phyloP scores from a whole-genome alignment of 2,888 invertebrate species.

The Lobophora halterata region DNA sequence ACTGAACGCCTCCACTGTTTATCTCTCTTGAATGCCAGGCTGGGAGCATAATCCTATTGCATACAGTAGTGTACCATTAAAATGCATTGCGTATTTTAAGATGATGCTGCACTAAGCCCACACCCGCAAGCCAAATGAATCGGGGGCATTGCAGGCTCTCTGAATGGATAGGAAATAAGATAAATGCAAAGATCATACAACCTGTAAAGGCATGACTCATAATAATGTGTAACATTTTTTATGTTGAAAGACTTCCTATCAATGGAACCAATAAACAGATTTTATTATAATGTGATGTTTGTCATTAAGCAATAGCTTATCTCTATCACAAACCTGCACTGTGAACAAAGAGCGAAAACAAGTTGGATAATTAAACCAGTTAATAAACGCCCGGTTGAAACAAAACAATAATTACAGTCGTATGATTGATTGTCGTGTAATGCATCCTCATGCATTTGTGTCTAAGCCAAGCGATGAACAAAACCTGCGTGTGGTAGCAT shows the following conservation, averaged over 20 bases:
- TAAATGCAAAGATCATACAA: constrained; percentile 14
- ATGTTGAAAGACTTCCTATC: no score
- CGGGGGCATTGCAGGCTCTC: constrained; percentile 16
- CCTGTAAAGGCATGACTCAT: no score
- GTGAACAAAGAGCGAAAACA: no score
- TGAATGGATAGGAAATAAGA: constrained; percentile 6
- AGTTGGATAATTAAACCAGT: constrained; percentile 1
- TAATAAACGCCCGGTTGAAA: constrained; percentile 8
- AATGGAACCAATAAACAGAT: no score
- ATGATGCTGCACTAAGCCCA: constrained; percentile 28
- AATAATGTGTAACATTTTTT: no score
- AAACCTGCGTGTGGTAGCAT: constrained; percentile 26
- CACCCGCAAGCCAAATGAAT: constrained; percentile 22
- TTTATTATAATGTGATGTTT: no score
- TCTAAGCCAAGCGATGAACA: constrained; percentile 15
- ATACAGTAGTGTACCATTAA: constrained; percentile 61
- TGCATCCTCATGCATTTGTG: constrained; percentile 1
- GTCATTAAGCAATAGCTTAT: no score
- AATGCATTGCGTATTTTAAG: constrained; percentile 49
- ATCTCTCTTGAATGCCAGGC: constrained; percentile 59
- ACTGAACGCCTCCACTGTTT: constrained; percentile 66
- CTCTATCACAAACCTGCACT: no score
- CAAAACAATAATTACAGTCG: constrained; percentile 12
- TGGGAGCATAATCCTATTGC: constrained; percentile 60
- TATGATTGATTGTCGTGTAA: constrained; percentile 15